These are phyloP conservation scores for Laothoe populi DNA, from an alignment of 2,888 invertebrate species.

Conservation along the genomic window DNA sequence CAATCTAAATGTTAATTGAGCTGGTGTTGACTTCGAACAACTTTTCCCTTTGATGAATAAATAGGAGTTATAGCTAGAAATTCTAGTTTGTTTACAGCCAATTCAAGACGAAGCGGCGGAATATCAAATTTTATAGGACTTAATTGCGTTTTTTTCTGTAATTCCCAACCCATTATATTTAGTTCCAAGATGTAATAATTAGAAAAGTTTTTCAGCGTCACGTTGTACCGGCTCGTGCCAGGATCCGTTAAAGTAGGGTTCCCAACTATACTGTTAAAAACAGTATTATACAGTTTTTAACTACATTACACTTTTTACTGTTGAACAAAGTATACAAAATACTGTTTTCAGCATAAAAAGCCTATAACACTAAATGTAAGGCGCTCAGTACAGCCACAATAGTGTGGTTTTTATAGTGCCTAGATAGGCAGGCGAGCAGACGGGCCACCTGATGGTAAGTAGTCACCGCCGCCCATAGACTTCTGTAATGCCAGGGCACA, in stretches of 20 bases:
- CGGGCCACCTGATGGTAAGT: too few species aligned
- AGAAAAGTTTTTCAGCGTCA: not conserved
- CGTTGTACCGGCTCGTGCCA: constrained; percentile 1
- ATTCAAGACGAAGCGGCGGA: not conserved
- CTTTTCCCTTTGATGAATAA: constrained; percentile 22
- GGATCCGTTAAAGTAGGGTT: constrained; percentile 5
- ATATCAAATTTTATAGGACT: not conserved
- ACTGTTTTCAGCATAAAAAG: too few species aligned
- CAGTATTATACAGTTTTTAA: too few species aligned
- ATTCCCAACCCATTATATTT: not conserved
- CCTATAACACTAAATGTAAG: too few species aligned
- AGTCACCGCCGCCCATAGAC: too few species aligned
- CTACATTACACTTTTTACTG: too few species aligned
- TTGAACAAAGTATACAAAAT: too few species aligned
- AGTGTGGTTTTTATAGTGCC: too few species aligned
- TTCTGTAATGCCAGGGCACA: too few species aligned
- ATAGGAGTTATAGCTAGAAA: constrained; percentile 13
- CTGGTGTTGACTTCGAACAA: not conserved
- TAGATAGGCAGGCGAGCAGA: too few species aligned
- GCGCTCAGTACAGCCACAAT: too few species aligned
- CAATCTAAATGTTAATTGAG: constrained; percentile 16
- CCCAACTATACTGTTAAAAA: too few species aligned
- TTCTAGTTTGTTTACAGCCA: not conserved
- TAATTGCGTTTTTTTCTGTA: not conserved
- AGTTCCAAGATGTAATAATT: constrained; percentile 2